Conservation (phyloP, 2,888 invertebrate genomes). For the Tuta absoluta region DNA sequence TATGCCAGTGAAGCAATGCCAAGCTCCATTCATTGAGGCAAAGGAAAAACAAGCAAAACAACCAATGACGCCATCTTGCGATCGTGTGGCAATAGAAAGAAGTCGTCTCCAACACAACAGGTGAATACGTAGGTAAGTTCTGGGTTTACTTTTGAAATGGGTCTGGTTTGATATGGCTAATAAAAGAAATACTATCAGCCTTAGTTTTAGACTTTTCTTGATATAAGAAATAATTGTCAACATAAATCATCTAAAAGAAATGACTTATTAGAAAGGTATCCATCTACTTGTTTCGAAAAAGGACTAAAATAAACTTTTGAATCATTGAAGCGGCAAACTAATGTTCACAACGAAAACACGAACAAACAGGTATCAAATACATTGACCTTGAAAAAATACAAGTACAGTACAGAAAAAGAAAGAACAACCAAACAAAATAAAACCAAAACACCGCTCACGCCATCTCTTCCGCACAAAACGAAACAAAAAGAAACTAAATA, state of each 20-base stretch:
- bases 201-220: no score
- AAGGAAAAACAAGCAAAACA: conserved; percentile 2
- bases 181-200: no score
- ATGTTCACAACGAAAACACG: neutral
- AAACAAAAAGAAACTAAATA: conserved; percentile 19
- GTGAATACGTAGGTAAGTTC: no score
- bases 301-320: no score
- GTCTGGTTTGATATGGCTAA: no score
- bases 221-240: no score
- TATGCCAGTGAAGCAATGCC: neutral
- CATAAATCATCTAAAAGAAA: no score
- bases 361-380: neutral
- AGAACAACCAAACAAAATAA: neutral
- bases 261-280: no score
- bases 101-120: no score
- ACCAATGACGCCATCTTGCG: neutral
- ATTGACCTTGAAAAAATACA: neutral
- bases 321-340: neutral
- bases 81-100: neutral
- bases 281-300: no score
- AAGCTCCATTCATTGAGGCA: neutral
- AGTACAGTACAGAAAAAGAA: neutral
- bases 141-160: no score
- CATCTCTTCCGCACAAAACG: conserved; percentile 10
- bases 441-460: conserved; percentile 4